Evolutionary conservation across 2,888 invertebrate genomes (phyloP).

Genomic region (Stenolophus ochropezus): DNA sequence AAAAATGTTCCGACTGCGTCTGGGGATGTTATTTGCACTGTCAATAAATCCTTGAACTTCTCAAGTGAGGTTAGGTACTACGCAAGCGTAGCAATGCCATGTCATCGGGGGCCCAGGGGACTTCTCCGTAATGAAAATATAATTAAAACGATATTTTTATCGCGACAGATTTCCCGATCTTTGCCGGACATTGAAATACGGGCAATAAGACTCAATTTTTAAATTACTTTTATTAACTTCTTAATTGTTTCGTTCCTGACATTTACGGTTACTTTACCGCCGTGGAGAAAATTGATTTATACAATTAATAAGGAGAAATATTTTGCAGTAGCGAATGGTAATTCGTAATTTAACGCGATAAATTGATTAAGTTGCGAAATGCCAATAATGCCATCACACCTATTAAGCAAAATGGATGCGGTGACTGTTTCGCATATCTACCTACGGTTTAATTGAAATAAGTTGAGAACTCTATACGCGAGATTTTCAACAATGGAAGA

Average conservation of each 20-base stretch:
- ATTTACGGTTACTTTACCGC: neutral
- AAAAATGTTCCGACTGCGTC: conserved; percentile 11
- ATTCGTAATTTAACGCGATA: neutral
- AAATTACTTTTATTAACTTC: conserved; percentile 37
- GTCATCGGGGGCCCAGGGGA: neutral
- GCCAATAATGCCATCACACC: neutral
- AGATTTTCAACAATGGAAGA: neutral
- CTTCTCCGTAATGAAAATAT: conserved; percentile 27
- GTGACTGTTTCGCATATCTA: neutral
- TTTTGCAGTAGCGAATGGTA: neutral
- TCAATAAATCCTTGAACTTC: conserved; percentile 52
- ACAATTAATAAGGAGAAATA: neutral
- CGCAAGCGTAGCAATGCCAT: neutral
- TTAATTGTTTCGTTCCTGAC: conserved; percentile 8
- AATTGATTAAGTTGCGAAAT: neutral
- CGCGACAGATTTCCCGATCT: neutral
- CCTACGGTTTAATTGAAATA: neutral
- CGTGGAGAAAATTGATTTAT: neutral
- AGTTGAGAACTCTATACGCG: neutral
- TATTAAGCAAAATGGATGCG: neutral
- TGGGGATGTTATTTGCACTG: conserved; percentile 13
- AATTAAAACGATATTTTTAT: conserved; percentile 48
- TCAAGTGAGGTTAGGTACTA: conserved; percentile 1
- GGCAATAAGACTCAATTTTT: conserved; percentile 9
- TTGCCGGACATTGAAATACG: conserved; percentile 1